These are phyloP conservation scores for Clarias batrachus DNA, from an alignment of 2,113 vertebrate species.

Conservation along the genomic window DNA sequence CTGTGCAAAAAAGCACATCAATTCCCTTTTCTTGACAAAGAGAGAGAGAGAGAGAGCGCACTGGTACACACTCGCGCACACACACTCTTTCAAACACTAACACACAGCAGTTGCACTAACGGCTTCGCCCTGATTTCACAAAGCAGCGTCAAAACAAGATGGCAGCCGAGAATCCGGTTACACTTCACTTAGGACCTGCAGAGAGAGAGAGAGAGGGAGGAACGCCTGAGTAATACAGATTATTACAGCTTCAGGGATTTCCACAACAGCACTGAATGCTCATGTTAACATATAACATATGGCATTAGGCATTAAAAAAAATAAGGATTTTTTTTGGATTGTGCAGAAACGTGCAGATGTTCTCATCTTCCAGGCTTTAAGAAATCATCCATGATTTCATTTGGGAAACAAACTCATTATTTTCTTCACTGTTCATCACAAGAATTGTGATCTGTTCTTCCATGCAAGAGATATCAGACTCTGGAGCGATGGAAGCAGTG, in stretches of 20 bases:
- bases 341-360: neutral
- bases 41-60: neutral
- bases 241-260: neutral
- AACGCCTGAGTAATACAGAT: neutral
- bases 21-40: slow-evolving; percentile 23
- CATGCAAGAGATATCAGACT: no score
- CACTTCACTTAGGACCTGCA: slow-evolving; percentile 72
- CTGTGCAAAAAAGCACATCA: slow-evolving; percentile 43
- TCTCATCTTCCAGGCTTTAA: neutral
- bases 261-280: neutral
- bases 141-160: slow-evolving; percentile 49
- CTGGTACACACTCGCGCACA: slow-evolving; percentile 25
- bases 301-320: no score
- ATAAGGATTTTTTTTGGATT: neutral
- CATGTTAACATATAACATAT: no score
- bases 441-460: no score
- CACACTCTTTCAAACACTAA: slow-evolving; percentile 21
- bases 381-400: neutral
- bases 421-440: no score
- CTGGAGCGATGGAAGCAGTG: no score
- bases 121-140: slow-evolving; percentile 57
- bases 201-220: neutral
- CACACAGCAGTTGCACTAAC: slow-evolving; percentile 43
- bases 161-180: slow-evolving; percentile 56
- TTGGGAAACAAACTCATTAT: neutral